Base-by-base conservation (phyloP, 1,140 invertebrate genomes). In the Halictus rubicundus region DNA sequence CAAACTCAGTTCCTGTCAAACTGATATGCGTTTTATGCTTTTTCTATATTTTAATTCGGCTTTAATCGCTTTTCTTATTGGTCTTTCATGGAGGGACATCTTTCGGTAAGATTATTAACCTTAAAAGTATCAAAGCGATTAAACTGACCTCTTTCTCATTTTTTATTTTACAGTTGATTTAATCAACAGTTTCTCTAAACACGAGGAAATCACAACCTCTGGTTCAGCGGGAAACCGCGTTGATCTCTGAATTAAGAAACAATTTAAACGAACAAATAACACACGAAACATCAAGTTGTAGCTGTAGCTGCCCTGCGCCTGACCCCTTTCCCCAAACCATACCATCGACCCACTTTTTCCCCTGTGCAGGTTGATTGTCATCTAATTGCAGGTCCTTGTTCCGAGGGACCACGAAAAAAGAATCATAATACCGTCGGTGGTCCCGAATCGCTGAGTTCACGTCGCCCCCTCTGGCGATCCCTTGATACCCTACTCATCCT, bases 391-490 rank as follows among this genome's bases (percentile, higher is more conserved):
- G 52, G 27, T 25, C 46, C 46, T 64, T 76, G 64, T 76, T 59
- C 52, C 49, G 39, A 16, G 21, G 46, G 68, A 42, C 60, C 73
- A 42, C 63, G 57, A 23, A 14, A 49, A 46, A 83, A 74, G 76
- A 73, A 84, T 83, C 68, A 72, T 63, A 78, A 73, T 78, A 83
- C 69, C 69, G 71, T 16, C 52, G 39, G 65, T 68, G 49, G 65
- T 68, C 49, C n/a, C 7, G 21, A 52, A 74, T 80, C 70, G 65
- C 21, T 63, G 23, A 71, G 37, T 80, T 84, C 66, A 54, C 59
- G 37, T 27, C 57, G 65, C 10, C 57, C 60, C 81, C 21, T 37
- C 64, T 49, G 68, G 68, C 80, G 49, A 23, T 64, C 61, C 68
- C 57, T 68, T 42, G 76, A 68, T 73, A 64, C 23, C 21, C 37